Percentiles rank a stretch among this genome's conserved stretches.
These are phyloP conservation scores for Nesometra sesokonis DNA, from an alignment of 35 echinoderm and acorn worm genomes.

Conservation along the genomic window DNA sequence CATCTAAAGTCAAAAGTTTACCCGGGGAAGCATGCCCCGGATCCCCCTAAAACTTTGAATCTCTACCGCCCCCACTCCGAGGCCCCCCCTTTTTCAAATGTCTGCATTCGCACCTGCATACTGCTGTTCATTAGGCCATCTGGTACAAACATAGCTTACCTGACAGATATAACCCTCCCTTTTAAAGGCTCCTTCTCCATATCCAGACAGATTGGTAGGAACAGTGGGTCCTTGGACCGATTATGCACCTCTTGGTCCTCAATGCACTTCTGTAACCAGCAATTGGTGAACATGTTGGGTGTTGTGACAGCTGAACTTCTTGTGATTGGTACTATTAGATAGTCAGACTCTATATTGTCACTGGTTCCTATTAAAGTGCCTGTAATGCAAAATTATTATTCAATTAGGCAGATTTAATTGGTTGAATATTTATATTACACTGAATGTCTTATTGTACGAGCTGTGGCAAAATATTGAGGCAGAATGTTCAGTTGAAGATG, in stretches of 20 bases:
- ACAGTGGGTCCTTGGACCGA: constrained; percentile 39
- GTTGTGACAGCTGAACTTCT: constrained; percentile 23
- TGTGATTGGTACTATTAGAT: constrained; percentile 65
- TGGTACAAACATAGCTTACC: too few relatives aligned
- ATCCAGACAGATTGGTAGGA: constrained; percentile 40
- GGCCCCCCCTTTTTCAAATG: too few relatives aligned
- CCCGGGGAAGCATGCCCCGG: too few relatives aligned
- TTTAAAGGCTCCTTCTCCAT: constrained; percentile 28
- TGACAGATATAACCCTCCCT: constrained; percentile 68
- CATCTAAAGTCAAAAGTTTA: not conserved
- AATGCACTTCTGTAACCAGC: constrained; percentile 86
- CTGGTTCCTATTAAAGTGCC: constrained; percentile 29
- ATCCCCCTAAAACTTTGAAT: too few relatives aligned
- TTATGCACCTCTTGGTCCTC: constrained; percentile 39
- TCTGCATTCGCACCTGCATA: too few relatives aligned
- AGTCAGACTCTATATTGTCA: constrained; percentile 46
- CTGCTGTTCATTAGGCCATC: too few relatives aligned
- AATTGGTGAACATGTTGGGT: constrained; percentile 58
- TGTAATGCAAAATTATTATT: not conserved
- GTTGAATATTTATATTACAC: too few relatives aligned
- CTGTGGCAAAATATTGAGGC: too few relatives aligned
- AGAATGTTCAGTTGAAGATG: too few relatives aligned
- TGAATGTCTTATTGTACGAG: too few relatives aligned
- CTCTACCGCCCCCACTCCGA: too few relatives aligned
- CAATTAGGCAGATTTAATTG: too few relatives aligned